phyloP scores from a whole-genome alignment of 2,888 invertebrate species.

The Tetanocera ferruginea region DNA sequence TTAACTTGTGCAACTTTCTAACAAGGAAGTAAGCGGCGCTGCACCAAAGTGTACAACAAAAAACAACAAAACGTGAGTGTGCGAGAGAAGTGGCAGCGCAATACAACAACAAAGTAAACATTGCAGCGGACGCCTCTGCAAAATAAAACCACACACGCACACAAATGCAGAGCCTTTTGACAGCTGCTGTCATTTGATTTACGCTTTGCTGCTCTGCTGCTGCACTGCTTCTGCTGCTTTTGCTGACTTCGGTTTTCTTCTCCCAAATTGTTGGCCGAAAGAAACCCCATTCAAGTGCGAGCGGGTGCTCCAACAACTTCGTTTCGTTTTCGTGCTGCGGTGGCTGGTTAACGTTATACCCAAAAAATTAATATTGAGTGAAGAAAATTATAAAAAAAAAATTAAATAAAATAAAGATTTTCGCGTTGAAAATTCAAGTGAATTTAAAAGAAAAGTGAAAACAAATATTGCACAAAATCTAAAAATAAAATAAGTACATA shows the following conservation, averaged over 20 bases:
- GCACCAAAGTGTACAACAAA: background rate
- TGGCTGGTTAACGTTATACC: conserved; percentile 26
- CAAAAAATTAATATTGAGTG: conserved; percentile 24
- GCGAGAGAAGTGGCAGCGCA: background rate
- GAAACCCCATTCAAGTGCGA: conserved; percentile 34
- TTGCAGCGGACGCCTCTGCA: background rate
- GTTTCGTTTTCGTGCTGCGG: conserved; percentile 17
- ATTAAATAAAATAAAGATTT: background rate
- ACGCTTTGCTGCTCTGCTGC: background rate
- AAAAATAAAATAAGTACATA: conserved; percentile 27
- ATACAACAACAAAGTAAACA: background rate
- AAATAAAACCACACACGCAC: background rate
- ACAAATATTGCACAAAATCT: conserved; percentile 28
- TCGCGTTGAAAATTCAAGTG: conserved; percentile 25
- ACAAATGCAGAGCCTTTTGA: background rate
- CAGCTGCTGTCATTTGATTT: conserved; percentile 21
- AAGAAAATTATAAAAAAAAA: background rate
- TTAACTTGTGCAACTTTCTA: background rate
- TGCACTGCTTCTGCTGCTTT: background rate
- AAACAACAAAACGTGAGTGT: background rate
- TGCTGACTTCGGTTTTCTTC: conserved; percentile 17
- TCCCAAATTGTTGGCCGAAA: conserved; percentile 20
- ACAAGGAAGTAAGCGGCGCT: background rate
- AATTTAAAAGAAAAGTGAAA: conserved; percentile 26
- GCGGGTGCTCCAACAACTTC: conserved; percentile 38